Evolutionary conservation across 2,113 vertebrate genomes (phyloP), one percentile per base, ranked within the genome.

Genomic region (Strigops habroptila): DNA sequence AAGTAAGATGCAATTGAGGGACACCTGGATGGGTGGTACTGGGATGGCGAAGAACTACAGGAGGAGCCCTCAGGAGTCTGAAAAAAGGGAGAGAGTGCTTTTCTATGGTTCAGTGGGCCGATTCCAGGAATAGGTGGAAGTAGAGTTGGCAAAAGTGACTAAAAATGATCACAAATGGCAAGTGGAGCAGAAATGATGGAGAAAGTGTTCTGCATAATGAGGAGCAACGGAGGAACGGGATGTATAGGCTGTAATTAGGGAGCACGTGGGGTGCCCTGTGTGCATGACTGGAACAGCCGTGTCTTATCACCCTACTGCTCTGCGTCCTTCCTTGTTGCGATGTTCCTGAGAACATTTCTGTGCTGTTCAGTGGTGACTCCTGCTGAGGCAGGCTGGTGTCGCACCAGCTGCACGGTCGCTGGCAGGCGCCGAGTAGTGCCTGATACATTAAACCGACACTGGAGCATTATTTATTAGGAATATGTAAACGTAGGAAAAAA

Each of bases 361-460:
- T 9, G 35, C 68, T 12, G 18, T 39, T 51, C n/a, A 0, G 24
- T 0, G 33, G 53, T 35, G 73, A 16, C 78, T 87, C 35, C 88
- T 27, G 87, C 77, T 4, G 71, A 43, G 70, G 7, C 1, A 9
- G 39, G n/a, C 6, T 78, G 82, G 65, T 9, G 2, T 25, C 11
- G 31, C 59, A n/a, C 71, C 82, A 55, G 12, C 67, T 4, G 19
- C 7, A 2, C 57, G 0, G 27, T 12, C 31, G 3, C 86, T 51
- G 83, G 80, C 76, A 4, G 11, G 24, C 71, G 27, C 28, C 14
- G 3, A 59, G 65, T 33, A 2, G 1, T 3, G 68, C 37, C 65
- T 22, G 48, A 48, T 55, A 1, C 9, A 30, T 3, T 3, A 16
- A 13, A 41, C 1, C 6, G 1, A 7, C 10, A 0, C 39, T 0